Evolutionary conservation across 2,113 vertebrate species (phyloP), one percentile per base, ranked within the genome.

Genomic region (Nycticryphes semicollaris): DNA sequence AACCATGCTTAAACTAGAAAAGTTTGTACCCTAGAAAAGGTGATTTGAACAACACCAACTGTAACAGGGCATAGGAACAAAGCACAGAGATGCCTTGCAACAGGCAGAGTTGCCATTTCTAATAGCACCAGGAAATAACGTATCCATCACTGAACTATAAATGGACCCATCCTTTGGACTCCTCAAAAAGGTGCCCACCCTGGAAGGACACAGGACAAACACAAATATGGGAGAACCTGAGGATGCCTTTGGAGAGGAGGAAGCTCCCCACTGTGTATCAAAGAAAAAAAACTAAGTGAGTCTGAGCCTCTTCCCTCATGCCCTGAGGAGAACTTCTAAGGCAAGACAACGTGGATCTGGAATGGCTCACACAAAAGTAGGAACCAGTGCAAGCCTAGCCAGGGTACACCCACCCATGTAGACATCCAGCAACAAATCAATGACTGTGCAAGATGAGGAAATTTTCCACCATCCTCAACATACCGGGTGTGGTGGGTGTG

Each of bases 361-460:
- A 83, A 47, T 67, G 47, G 68, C 51, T 47, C 25, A 74, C 28
- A 31, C 30, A 37, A 59, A 72, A 18, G 19, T 9, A 57, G 59
- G 53, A 60, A 53, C 6, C 6, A 3, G 13, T 23, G n/a, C 6
- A 14, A 83, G 67, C 22, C 47, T 31, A 17, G 21, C 33, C 11
- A 19, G 3, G 45, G 19, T 31, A 75, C 7, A 0, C 20, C 66
- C 51, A 45, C 35, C 56, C 51, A 4, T 0, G 27, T 2, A 72
- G 48, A 47, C 57, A 45, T 20, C 48, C 39, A 72, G 72, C 51
- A 89, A 39, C 37, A 72, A 51, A 83, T 30, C 41, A 22, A 16
- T 9, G 8, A 12, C 41, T 30, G 17, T 16, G 30, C 41, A 57
- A 67, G 77, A 67, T 22, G 50, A 80, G n/a, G 53, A 39, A 21